These are phyloP conservation scores for Disparrhopalites patrizii DNA, from an alignment of 2,888 invertebrate genomes.

Conservation along the genomic window DNA sequence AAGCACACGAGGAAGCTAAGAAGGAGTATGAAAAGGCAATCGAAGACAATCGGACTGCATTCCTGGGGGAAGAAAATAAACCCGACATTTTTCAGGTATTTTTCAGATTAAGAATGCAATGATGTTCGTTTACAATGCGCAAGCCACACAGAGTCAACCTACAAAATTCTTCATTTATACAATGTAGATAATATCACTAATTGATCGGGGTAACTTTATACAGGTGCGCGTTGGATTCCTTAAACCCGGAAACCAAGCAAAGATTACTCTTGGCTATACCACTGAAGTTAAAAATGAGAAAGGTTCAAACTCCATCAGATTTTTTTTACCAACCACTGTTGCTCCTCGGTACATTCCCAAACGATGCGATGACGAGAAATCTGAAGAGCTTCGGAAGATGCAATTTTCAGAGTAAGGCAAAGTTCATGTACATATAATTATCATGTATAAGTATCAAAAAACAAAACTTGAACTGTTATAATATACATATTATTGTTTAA, in stretches of 20 bases:
- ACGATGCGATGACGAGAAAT: constrained; percentile 34
- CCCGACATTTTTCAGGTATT: constrained; percentile 45
- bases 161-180: too few relatives aligned
- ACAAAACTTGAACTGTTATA: too few relatives aligned
- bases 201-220: not conserved
- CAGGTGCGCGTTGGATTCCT: constrained; percentile 24
- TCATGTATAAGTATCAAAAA: too few relatives aligned
- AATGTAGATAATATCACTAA: too few relatives aligned
- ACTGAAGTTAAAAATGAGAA: constrained; percentile 29
- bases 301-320: constrained; percentile 17
- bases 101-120: too few relatives aligned
- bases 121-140: too few relatives aligned
- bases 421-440: too few relatives aligned
- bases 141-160: too few relatives aligned
- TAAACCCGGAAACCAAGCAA: constrained; percentile 4
- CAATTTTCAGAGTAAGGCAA: constrained; percentile 18
- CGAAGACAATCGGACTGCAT: constrained; percentile 36
- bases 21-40: constrained; percentile 43
- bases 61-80: constrained; percentile 42
- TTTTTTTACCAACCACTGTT: constrained; percentile 48
- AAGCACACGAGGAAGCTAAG: constrained; percentile 41
- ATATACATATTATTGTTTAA: too few relatives aligned
- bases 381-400: constrained; percentile 25
- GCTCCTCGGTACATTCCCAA: constrained; percentile 47
- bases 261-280: constrained; percentile 13